Conservation (phyloP, 2,888 invertebrate species). For the Aquatica leii region DNA sequence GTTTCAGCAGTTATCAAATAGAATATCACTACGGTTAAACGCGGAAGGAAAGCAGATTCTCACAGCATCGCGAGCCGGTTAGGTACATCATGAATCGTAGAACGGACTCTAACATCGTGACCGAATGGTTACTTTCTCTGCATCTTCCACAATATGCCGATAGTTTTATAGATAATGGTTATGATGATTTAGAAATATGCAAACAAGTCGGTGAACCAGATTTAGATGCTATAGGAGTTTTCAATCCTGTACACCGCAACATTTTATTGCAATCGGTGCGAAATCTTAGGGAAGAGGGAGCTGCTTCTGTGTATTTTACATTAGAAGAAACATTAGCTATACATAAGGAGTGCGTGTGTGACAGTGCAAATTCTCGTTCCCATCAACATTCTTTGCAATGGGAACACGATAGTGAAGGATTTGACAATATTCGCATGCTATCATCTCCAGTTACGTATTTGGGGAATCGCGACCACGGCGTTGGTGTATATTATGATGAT, state of each 20-base stretch:
- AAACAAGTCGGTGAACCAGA: slow-evolving; percentile 96
- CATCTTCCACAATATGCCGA: slow-evolving; percentile 91
- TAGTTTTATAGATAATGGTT: slow-evolving; percentile 95
- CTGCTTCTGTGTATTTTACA: slow-evolving; percentile 92
- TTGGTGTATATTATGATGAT: slow-evolving; percentile 64
- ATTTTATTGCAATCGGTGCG: slow-evolving; percentile 85
- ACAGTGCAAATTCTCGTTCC: slow-evolving; percentile 51
- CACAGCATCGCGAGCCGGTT: slow-evolving; percentile 18
- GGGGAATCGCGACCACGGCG: slow-evolving; percentile 46
- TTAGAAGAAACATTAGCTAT: slow-evolving; percentile 76
- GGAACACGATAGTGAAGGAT: slow-evolving; percentile 64
- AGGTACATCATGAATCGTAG: slow-evolving; percentile 29
- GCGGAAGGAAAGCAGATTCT: slow-evolving; percentile 29
- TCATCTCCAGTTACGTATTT: slow-evolving; percentile 56
- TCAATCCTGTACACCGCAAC: slow-evolving; percentile 82
- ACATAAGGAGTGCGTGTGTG: slow-evolving; percentile 65
- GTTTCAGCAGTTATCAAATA: slow-evolving; percentile 24
- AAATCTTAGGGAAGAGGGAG: slow-evolving; percentile 88
- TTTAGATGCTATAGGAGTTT: slow-evolving; percentile 93
- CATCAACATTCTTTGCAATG: slow-evolving; percentile 59
- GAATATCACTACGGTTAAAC: slow-evolving; percentile 22
- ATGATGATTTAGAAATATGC: slow-evolving; percentile 96
- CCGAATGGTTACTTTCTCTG: slow-evolving; percentile 92
- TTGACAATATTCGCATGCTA: slow-evolving; percentile 50
- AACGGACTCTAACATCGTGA: slow-evolving; percentile 80